Conservation (phyloP, 2,888 invertebrate species). For the Cybosia mesomella region DNA sequence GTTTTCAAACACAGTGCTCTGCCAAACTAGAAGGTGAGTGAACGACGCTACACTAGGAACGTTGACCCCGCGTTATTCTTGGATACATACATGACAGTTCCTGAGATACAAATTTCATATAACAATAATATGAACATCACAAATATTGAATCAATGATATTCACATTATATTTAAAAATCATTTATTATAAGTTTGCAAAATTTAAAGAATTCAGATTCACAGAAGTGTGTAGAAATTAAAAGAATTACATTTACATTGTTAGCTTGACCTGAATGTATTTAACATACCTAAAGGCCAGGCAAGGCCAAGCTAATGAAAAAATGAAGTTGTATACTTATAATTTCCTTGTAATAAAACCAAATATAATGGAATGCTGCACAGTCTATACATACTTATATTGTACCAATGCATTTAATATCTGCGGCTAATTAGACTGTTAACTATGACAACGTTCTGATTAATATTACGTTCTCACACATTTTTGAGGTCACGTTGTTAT, state of each 20-base stretch:
- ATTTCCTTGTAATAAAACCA: no score
- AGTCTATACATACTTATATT: no score
- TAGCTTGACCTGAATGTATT: no score
- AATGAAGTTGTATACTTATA: no score
- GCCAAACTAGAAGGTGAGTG: conserved; percentile 83
- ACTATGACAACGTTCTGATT: not conserved
- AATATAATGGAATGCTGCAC: no score
- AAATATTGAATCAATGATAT: not conserved
- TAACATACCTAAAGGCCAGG: no score
- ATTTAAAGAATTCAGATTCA: no score
- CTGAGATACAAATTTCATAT: conserved; percentile 52
- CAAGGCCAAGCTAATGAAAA: no score
- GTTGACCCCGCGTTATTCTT: conserved; percentile 78
- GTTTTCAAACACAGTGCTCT: conserved; percentile 68
- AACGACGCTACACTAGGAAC: conserved; percentile 66
- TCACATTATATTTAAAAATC: no score
- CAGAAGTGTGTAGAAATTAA: no score
- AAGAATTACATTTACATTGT: no score
- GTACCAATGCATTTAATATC: not conserved
- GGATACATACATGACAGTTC: conserved; percentile 69
- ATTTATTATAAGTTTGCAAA: no score
- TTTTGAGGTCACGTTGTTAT: not conserved
- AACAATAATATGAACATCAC: conserved; percentile 12
- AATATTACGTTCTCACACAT: conserved; percentile 2
- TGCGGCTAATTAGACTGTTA: not conserved